Evolutionary conservation across 2,888 invertebrate genomes (phyloP).

Genomic region (Portevinia maculata): DNA sequence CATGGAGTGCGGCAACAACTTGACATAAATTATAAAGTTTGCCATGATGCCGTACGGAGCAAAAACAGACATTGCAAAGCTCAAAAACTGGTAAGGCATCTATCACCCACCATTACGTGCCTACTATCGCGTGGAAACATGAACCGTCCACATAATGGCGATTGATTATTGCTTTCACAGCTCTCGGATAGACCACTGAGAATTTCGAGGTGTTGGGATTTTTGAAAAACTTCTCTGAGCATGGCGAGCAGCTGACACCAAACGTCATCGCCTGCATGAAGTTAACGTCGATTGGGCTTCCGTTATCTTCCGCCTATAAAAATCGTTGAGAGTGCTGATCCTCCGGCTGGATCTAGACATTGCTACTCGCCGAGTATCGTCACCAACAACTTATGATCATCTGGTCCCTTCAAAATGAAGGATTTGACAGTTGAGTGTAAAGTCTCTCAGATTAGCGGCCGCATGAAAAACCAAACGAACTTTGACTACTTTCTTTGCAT

Average conservation of each 20-base stretch:
- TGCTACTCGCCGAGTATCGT: neutral
- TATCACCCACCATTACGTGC: neutral
- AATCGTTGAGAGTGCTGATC: neutral
- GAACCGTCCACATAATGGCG: slow-evolving; percentile 56
- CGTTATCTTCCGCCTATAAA: neutral
- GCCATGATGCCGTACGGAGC: slow-evolving; percentile 14
- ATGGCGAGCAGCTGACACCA: slow-evolving; percentile 41
- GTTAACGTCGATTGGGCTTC: neutral
- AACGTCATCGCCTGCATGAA: slow-evolving; percentile 49
- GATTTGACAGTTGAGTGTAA: slow-evolving; percentile 1
- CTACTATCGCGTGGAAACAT: neutral
- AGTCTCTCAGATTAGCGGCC: neutral
- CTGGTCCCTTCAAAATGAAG: neutral
- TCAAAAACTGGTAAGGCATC: slow-evolving; percentile 6
- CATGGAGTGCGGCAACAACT: slow-evolving; percentile 15
- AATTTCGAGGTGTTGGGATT: slow-evolving; percentile 47
- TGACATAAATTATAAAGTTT: slow-evolving; percentile 9
- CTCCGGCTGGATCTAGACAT: neutral
- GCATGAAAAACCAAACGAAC: slow-evolving; percentile 1
- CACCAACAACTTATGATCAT: neutral
- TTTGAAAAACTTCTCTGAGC: slow-evolving; percentile 38
- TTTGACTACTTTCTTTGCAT: neutral
- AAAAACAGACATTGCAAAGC: slow-evolving; percentile 23
- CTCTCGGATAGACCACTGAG: slow-evolving; percentile 20
- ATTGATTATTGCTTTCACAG: slow-evolving; percentile 42